Evolutionary conservation across 2,113 vertebrate genomes (phyloP), one percentile per base, ranked within the genome.

Genomic region (Paracanthobrama guichenoti): DNA sequence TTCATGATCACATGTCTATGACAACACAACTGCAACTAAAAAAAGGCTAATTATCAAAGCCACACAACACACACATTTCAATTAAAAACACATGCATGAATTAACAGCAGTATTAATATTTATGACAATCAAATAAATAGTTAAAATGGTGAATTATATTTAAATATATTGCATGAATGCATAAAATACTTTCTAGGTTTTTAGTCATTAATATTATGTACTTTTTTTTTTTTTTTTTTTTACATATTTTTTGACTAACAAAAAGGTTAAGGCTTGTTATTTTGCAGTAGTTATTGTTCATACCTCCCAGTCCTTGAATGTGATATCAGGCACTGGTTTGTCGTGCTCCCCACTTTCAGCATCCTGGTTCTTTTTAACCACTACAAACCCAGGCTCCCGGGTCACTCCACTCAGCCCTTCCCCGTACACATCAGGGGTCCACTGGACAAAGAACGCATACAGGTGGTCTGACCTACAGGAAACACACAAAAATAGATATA

Each of bases 381-480:
- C 96, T 92, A 96, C 96, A 91, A 99, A 99, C 42, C 97, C 97
- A 11, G 97, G 97, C 85, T 99, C 97, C 74, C 94, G 95, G 84
- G 93, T 93, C 82, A 94, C 93, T 62, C 96, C 96, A 7, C 95
- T 94, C 79, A 95, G 92, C 62, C 97, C 97, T 90, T 99, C 97
- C 77, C 96, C 94, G 16, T 97, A 99, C 90, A 96, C 94, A 89
- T 99, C 97, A 14, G 97, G 97, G 91, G 96, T 99, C 98, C 98
- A 99, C 90, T 99, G 97, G 93, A 98, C 96, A 93, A 99, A 99
- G 94, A 99, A 99, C 84, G 96, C 95, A 90, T 98, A 99, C 89
- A 99, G 95, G 90, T 99, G 98, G 88, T 98, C 97, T 86, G 97
- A 97, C 94, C 98, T 99, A 89, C 85, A 46, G 14, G 57, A 20